A percentile compares a stretch with the other conserved stretches of the same genome.
phyloP scores from a whole-genome alignment of 1,140 invertebrate species.

The Geopemphigus sp. region DNA sequence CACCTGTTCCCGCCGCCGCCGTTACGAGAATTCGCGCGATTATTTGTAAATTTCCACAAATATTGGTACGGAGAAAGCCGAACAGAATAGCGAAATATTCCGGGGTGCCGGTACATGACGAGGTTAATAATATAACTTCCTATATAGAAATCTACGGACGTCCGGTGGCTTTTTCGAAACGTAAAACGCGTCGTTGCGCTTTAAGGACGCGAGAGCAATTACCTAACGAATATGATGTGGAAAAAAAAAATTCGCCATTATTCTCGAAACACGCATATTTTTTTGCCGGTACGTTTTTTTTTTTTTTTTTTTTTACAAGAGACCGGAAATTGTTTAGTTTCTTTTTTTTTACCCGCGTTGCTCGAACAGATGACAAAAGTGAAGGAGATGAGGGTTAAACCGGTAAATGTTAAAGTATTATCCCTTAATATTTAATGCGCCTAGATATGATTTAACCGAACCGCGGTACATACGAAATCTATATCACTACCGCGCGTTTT shows the following conservation, averaged over 20 bases:
- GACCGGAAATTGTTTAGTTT: slow-evolving; percentile 13
- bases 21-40: background rate
- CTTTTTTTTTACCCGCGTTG: background rate
- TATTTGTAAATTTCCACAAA: too few species aligned
- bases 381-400: background rate
- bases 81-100: too few species aligned
- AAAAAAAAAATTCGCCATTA: slow-evolving; percentile 8
- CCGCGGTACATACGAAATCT: background rate
- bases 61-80: too few species aligned
- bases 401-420: background rate
- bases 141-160: background rate
- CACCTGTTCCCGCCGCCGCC: too few species aligned
- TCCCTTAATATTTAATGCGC: background rate
- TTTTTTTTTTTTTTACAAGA: slow-evolving; percentile 13
- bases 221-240: background rate
- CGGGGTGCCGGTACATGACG: too few species aligned
- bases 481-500: background rate
- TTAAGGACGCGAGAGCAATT: slow-evolving; percentile 11
- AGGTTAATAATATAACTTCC: slow-evolving; percentile 25
- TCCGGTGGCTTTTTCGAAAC: slow-evolving; percentile 9
- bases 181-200: background rate
- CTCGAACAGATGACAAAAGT: background rate
- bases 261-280: background rate
- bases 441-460: background rate
- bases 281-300: too few species aligned